Conservation (phyloP, 1,140 invertebrate species). For the Euura saliciscinereae region DNA sequence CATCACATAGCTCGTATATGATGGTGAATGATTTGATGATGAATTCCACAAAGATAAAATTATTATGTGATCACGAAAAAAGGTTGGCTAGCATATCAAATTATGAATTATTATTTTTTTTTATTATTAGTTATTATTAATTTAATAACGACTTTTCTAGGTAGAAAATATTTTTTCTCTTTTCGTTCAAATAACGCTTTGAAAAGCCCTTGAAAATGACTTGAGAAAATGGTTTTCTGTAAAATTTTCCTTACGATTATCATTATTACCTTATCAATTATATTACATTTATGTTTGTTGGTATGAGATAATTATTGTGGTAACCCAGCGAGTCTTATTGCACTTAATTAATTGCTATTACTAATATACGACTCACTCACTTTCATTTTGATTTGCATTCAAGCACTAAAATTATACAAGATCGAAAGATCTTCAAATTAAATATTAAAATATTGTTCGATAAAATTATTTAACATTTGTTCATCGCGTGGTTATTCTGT, state of each 20-base stretch:
- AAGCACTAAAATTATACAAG: neutral
- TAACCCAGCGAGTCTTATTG: conserved; percentile 52
- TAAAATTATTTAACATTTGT: neutral
- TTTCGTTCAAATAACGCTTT: neutral
- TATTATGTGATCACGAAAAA: neutral
- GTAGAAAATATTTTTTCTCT: neutral
- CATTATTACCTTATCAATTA: conserved; percentile 14
- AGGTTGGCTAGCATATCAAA: neutral
- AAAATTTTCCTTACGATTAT: neutral
- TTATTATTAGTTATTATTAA: too few relatives aligned
- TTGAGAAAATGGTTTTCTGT: neutral
- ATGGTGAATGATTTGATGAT: too few relatives aligned
- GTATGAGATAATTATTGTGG: conserved; percentile 49
- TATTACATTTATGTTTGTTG: conserved; percentile 33
- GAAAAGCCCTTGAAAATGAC: too few relatives aligned
- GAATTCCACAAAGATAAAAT: neutral
- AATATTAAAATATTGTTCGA: neutral
- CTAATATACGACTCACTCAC: conserved; percentile 17
- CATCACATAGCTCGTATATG: neutral
- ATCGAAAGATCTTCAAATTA: neutral
- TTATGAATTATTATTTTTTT: too few relatives aligned
- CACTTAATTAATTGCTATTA: conserved; percentile 33
- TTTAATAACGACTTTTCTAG: neutral
- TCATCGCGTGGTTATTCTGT: too few relatives aligned
- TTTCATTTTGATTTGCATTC: conserved; percentile 17